Evolutionary conservation across 1,140 invertebrate species (phyloP).

Genomic region (Drosophila tristis): DNA sequence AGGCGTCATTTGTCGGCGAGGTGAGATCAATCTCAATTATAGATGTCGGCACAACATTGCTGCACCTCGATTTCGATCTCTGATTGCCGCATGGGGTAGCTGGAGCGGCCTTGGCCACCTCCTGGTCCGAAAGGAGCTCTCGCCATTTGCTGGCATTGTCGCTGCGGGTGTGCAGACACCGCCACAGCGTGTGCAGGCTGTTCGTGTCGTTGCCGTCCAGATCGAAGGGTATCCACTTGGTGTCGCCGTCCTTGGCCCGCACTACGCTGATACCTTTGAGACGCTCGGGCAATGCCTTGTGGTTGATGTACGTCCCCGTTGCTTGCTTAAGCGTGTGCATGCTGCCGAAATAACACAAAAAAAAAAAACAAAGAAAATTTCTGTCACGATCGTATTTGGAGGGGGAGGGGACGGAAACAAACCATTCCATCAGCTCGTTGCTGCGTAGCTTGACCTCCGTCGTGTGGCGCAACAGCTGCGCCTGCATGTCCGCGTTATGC

Average conservation of each 20-base stretch:
- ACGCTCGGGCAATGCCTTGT: slow-evolving; percentile 44
- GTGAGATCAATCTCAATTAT: slow-evolving; percentile 68
- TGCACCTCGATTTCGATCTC: slow-evolving; percentile 1
- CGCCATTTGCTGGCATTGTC: slow-evolving; percentile 34
- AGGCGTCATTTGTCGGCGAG: slow-evolving; percentile 34
- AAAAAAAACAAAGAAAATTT: slow-evolving; percentile 13
- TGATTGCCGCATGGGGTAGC: too few species aligned
- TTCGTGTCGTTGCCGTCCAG: slow-evolving; percentile 6
- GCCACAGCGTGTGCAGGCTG: slow-evolving; percentile 19
- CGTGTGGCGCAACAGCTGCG: slow-evolving; percentile 8
- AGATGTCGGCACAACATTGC: slow-evolving; percentile 18
- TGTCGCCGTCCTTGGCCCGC: background rate
- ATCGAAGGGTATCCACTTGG: slow-evolving; percentile 49
- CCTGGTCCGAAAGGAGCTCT: slow-evolving; percentile 31
- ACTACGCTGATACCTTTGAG: slow-evolving; percentile 49
- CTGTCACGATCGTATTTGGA: background rate
- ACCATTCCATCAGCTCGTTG: slow-evolving; percentile 42
- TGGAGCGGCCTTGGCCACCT: background rate
- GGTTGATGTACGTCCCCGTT: slow-evolving; percentile 56
- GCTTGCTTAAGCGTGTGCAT: slow-evolving; percentile 50
- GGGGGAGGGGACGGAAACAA: background rate
- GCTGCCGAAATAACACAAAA: slow-evolving; percentile 19
- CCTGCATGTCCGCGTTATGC: slow-evolving; percentile 2
- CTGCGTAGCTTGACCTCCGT: slow-evolving; percentile 4
- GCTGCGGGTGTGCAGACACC: slow-evolving; percentile 11